Base-by-base conservation (phyloP, 2,113 vertebrate species). In the Picathartes gymnocephalus region DNA sequence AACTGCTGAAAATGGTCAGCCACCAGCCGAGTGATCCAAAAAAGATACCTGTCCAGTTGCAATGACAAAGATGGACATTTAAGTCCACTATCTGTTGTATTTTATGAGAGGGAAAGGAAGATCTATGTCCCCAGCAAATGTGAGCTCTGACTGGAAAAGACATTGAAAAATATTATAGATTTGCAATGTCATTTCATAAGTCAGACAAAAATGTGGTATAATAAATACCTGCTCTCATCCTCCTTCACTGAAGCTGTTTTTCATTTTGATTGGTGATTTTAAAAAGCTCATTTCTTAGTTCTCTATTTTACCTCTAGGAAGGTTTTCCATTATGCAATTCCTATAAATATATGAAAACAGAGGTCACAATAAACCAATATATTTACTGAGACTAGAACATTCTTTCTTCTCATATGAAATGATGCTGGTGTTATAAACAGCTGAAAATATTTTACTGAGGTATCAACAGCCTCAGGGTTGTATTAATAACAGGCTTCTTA, bases 181-280 rank as follows among this genome's bases (percentile, higher is more conserved):
- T 82, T 81, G 30, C 57, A 64, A n/a, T 77, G 20, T 88, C 48
- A 56, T 21, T 92, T 90, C 19, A 3, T 82, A 95, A 96, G 62
- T 78, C 92, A 86, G 60, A 30, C 37, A 81, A 80, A 87, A 68
- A 80, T 56, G 45, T 79, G n/a, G 5, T 73, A 74, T 90, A 88
- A 95, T 92, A 79, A 96, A 94, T 96, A 93, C 66, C 33, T 85
- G 13, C 5, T 6, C 62, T 96, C 57, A 70, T 86, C 31, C n/a
- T 47, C 76, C 74, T 88, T 95, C 70, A 27, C 54, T 94, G 44
- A 91, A 78, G n/a, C 44, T 95, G 27, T 92, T 96, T 92, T 88
- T 97, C 77, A 95, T 95, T 94, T 86, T 95, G 88, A 95, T 96
- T 90, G 84, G 81, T 81, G 40, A 60, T 71, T 96, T 96, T 86